Evolutionary conservation across 2,888 invertebrate species (phyloP).

Genomic region (Malachius bipustulatus): DNA sequence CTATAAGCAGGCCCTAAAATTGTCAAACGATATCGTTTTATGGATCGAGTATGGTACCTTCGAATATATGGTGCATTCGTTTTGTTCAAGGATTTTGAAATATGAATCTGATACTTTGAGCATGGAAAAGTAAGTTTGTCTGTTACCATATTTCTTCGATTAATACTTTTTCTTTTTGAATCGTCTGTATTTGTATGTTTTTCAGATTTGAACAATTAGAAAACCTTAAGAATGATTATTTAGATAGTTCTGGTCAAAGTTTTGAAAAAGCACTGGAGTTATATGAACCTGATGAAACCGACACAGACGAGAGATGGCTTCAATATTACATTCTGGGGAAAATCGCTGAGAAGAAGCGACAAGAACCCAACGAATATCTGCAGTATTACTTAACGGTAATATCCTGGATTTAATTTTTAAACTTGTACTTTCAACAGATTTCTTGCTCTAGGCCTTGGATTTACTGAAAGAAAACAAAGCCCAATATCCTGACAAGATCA

Average conservation of each 20-base stretch:
- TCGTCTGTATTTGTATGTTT: constrained; percentile 4
- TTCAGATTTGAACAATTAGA: constrained; percentile 56
- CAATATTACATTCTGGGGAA: constrained; percentile 94
- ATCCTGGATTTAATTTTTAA: neutral
- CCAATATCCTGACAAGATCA: constrained; percentile 75
- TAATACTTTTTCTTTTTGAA: neutral
- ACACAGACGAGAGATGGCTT: constrained; percentile 77
- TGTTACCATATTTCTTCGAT: neutral
- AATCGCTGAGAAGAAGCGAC: constrained; percentile 76
- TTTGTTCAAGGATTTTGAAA: constrained; percentile 75
- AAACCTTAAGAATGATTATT: constrained; percentile 65
- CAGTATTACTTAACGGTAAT: constrained; percentile 64
- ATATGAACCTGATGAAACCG: constrained; percentile 45
- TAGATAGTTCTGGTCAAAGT: constrained; percentile 66
- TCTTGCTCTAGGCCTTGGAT: constrained; percentile 51
- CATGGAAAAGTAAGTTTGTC: constrained; percentile 48
- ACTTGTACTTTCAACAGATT: too few species aligned
- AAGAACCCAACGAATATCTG: constrained; percentile 60
- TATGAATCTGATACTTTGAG: constrained; percentile 64
- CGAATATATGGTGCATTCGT: constrained; percentile 81
- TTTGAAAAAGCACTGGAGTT: constrained; percentile 59
- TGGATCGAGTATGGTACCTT: constrained; percentile 90
- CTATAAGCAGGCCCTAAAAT: constrained; percentile 64
- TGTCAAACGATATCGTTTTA: constrained; percentile 63
- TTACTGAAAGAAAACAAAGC: constrained; percentile 70